A percentile compares a stretch with the other conserved stretches of the same genome.
phyloP scores from a whole-genome alignment of 2,797 vertebrate species.

The Rhincodon typus region DNA sequence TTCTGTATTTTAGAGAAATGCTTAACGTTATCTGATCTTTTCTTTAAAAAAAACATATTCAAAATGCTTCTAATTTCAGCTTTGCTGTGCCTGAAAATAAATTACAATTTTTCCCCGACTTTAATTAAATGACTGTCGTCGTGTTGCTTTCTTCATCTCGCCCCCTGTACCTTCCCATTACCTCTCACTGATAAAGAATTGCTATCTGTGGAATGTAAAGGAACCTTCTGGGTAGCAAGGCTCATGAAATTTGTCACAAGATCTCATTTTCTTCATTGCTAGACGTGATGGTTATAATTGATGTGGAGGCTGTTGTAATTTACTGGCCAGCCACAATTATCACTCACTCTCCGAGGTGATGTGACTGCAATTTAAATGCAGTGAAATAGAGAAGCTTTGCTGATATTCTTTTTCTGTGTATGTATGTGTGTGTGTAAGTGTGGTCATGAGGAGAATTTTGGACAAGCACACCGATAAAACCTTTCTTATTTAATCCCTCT shows the following conservation, averaged over 20 bases:
- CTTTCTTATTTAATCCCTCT: neutral
- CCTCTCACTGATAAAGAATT: slow-evolving; percentile 79
- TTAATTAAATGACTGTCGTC: slow-evolving; percentile 87
- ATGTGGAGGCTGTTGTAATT: slow-evolving; percentile 77
- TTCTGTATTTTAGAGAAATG: neutral
- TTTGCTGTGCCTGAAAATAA: slow-evolving; percentile 56
- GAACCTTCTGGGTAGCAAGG: slow-evolving; percentile 72
- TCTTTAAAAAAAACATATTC: neutral
- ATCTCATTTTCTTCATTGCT: slow-evolving; percentile 81
- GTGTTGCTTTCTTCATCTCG: slow-evolving; percentile 54
- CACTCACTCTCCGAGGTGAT: slow-evolving; percentile 71
- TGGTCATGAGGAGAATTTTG: slow-evolving; percentile 9
- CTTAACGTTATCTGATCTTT: neutral
- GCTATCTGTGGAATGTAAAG: slow-evolving; percentile 82
- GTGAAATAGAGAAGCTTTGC: slow-evolving; percentile 36
- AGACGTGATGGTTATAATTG: slow-evolving; percentile 77
- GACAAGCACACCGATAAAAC: neutral
- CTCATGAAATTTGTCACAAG: slow-evolving; percentile 74
- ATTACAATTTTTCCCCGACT: slow-evolving; percentile 57
- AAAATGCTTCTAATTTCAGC: slow-evolving; percentile 55
- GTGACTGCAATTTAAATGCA: slow-evolving; percentile 71
- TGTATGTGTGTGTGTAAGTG: neutral
- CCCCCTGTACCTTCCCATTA: slow-evolving; percentile 77
- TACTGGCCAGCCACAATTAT: slow-evolving; percentile 77
- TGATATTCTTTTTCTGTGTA: neutral